A percentile compares a stretch with the other conserved stretches of the same genome.
Conservation (phyloP, 2,797 vertebrate species). For the Pseudochromis fuscus region DNA sequence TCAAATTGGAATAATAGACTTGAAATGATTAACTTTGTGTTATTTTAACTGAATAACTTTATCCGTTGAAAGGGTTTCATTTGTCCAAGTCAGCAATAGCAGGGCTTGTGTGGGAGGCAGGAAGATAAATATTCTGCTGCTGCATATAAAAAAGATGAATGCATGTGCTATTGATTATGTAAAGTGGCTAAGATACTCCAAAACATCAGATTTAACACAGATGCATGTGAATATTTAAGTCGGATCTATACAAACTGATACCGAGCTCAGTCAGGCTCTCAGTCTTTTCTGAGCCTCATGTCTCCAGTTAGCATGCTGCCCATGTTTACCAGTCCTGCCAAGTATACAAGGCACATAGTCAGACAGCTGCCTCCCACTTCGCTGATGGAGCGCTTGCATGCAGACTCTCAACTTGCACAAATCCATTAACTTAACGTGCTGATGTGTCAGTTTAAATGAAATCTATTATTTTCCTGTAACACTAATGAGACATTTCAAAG, state of each 20-base stretch:
- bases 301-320: slow-evolving; percentile 77
- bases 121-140: slow-evolving; percentile 36
- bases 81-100: slow-evolving; percentile 27
- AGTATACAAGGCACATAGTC: slow-evolving; percentile 77
- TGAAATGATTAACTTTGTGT: not conserved
- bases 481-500: slow-evolving; percentile 12
- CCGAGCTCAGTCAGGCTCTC: not conserved
- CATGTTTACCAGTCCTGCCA: slow-evolving; percentile 70
- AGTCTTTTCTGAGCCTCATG: slow-evolving; percentile 45
- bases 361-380: slow-evolving; percentile 59
- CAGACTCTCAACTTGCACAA: slow-evolving; percentile 46
- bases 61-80: too few species aligned
- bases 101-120: slow-evolving; percentile 26
- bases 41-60: not conserved
- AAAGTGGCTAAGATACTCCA: not conserved
- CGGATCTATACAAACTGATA: not conserved
- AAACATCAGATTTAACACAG: not conserved
- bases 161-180: slow-evolving; percentile 9
- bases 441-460: slow-evolving; percentile 24
- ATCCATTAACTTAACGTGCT: slow-evolving; percentile 24
- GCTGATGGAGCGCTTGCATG: slow-evolving; percentile 59
- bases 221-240: slow-evolving; percentile 9
- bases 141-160: slow-evolving; percentile 14
- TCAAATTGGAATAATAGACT: not conserved
- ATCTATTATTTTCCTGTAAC: not conserved